Evolutionary conservation across 2,113 vertebrate genomes (phyloP).

Genomic region (Serilophus lunatus): DNA sequence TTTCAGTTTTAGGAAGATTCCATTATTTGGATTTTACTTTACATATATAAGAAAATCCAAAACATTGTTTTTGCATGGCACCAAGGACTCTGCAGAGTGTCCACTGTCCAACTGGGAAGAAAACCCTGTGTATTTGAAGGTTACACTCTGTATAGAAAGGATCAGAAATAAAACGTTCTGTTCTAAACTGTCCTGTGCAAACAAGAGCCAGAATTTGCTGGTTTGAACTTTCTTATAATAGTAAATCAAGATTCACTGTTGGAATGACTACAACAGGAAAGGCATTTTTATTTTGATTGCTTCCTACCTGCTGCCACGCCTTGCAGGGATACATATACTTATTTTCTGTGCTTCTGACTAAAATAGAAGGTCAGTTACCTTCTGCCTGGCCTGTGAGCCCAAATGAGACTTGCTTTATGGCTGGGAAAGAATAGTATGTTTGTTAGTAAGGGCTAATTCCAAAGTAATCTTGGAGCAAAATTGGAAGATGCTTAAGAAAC

Average conservation of each 20-base stretch:
- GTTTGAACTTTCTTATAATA: not conserved
- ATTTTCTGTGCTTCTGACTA: not conserved
- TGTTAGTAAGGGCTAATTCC: not conserved
- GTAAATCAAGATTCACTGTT: not conserved
- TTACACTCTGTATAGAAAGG: not conserved
- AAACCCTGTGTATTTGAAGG: not conserved
- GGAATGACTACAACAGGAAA: not conserved
- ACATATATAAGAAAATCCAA: no score
- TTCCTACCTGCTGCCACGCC: not conserved
- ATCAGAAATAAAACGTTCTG: not conserved
- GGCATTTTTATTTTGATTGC: not conserved
- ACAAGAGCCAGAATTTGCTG: not conserved
- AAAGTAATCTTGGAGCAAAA: not conserved
- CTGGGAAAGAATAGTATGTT: not conserved
- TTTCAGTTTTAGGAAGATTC: not conserved
- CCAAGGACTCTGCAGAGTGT: not conserved
- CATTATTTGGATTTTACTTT: accelerated
- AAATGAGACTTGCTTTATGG: not conserved
- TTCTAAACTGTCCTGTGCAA: not conserved
- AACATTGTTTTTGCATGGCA: not conserved
- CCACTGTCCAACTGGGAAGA: not conserved
- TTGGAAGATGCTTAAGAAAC: not conserved
- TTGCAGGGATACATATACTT: not conserved
- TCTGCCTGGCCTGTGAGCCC: not conserved
- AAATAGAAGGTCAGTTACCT: not conserved